Percentiles rank a stretch among this genome's conserved stretches.
These are phyloP conservation scores for Myotis findleyi DNA, from an alignment of 2,797 vertebrate species.

Conservation along the genomic window DNA sequence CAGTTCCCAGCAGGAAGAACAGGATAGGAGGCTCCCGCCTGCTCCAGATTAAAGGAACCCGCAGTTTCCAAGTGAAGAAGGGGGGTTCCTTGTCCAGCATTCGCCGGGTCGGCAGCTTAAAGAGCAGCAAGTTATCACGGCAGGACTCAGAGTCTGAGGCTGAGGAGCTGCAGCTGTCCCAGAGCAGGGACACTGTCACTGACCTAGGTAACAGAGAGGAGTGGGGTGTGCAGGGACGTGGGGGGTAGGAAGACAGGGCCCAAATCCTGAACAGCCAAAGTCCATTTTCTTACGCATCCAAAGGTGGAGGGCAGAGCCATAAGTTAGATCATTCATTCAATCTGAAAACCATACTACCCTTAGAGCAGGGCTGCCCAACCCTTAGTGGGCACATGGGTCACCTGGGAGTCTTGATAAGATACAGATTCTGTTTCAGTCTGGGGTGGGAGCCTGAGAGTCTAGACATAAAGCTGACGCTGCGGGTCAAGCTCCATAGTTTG, in stretches of 20 bases:
- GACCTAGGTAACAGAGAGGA: constrained; percentile 95
- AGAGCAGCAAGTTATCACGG: constrained; percentile 98
- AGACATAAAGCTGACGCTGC: background rate
- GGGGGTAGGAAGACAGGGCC: constrained; percentile 84
- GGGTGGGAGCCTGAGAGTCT: background rate
- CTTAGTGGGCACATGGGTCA: fast-evolving
- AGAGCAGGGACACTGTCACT: constrained; percentile 99
- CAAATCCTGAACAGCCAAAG: constrained; percentile 69
- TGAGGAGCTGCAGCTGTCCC: constrained; percentile 97
- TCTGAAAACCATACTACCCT: background rate
- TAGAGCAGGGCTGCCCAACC: background rate
- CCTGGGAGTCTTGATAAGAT: background rate
- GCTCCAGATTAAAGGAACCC: constrained; percentile 99
- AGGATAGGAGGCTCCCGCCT: constrained; percentile 97
- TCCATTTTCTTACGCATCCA: constrained; percentile 59
- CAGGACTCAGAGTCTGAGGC: constrained; percentile 99
- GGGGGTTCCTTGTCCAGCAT: constrained; percentile 98
- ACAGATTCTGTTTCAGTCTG: background rate
- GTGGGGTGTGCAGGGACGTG: constrained; percentile 87
- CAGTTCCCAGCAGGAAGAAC: constrained; percentile 95
- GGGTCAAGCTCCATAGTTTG: background rate
- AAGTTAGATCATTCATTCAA: background rate
- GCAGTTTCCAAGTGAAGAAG: constrained; percentile 99
- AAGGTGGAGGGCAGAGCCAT: background rate
- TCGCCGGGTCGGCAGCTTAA: constrained; percentile 97